These are phyloP conservation scores for Palythoa grandiflora DNA, from an alignment of 92 coral and sea anemone genomes.

Conservation along the genomic window DNA sequence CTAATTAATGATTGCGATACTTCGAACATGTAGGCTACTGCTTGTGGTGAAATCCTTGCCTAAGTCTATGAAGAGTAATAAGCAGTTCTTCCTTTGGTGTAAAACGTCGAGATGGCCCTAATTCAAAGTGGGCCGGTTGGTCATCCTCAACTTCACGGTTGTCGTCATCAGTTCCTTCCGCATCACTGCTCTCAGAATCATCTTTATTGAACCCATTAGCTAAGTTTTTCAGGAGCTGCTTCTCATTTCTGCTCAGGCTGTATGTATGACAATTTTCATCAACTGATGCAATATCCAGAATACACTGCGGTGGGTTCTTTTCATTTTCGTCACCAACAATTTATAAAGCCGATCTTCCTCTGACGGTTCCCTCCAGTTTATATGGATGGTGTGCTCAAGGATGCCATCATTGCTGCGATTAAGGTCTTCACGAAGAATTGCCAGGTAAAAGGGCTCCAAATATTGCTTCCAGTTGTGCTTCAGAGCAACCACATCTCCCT, in stretches of 20 bases:
- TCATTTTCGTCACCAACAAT: conserved; percentile 31
- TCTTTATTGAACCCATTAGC: not conserved
- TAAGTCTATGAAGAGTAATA: conserved; percentile 31
- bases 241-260: not conserved
- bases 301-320: conserved; percentile 37
- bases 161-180: not conserved
- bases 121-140: not conserved
- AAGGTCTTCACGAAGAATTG: conserved; percentile 25
- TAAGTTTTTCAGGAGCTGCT: not conserved
- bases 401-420: conserved; percentile 15
- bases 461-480: conserved; percentile 53
- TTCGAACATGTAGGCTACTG: conserved; percentile 22
- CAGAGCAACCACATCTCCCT: conserved; percentile 53
- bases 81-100: conserved; percentile 18
- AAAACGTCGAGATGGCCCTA: not conserved
- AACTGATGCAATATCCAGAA: conserved; percentile 20
- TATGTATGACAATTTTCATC: not conserved
- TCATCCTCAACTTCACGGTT: not conserved
- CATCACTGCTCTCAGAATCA: not conserved
- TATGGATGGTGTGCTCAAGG: conserved; percentile 11
- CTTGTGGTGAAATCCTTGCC: conserved; percentile 22
- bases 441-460: not conserved
- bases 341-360: conserved; percentile 44
- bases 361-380: conserved; percentile 44
- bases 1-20: conserved; percentile 44